Base-by-base conservation (phyloP, 2,888 invertebrate genomes). In the Diarsia dahlii region DNA sequence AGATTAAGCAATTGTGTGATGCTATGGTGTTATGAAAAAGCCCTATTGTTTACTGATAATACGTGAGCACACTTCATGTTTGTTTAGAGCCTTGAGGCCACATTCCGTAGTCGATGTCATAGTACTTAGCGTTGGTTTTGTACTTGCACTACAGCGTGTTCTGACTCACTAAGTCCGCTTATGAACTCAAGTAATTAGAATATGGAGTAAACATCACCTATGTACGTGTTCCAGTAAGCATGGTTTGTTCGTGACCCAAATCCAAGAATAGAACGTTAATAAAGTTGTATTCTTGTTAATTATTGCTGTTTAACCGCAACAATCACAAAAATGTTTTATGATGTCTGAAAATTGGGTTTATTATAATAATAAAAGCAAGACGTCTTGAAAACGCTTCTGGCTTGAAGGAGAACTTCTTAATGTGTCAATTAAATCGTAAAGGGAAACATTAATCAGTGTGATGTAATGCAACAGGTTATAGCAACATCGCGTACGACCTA, bases 41-140 rank as follows among this genome's bases (percentile, higher is more conserved):
- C 86, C 85, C 85, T 91, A 92, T 91, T 92, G 91, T 94, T 93
- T 92, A 90, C 91, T 91, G 92, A 94, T 94, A 94, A 90, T 90
- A 90, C 85, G 81, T 85, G 85, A 86, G 89, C 87, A 89, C 86
- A 91, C 91, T 90, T 91, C 89, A 91, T 91, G 87, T 90, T 89
- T 88, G 90, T 91, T 90, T 87, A 90, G 89, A 92, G 89, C 93
- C 92, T 93, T 92, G 95, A 92, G 90, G 91, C 93, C 93, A 88
- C 95, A 96, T 96, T 95, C 96, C 94, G 89, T 84, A 89, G 91
- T 90, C 93, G 93, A 94, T 95, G 95, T 94, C 95, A 93, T 93
- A 94, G 93, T 94, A 95, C 92, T 94, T 92, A 92, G 90, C 90
- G 89, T 85, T 86, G 82, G 88, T 88, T 85, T 84, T 86, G 75